These are phyloP conservation scores for Microplitis mediator DNA, from an alignment of 1,140 invertebrate species.

Conservation along the genomic window DNA sequence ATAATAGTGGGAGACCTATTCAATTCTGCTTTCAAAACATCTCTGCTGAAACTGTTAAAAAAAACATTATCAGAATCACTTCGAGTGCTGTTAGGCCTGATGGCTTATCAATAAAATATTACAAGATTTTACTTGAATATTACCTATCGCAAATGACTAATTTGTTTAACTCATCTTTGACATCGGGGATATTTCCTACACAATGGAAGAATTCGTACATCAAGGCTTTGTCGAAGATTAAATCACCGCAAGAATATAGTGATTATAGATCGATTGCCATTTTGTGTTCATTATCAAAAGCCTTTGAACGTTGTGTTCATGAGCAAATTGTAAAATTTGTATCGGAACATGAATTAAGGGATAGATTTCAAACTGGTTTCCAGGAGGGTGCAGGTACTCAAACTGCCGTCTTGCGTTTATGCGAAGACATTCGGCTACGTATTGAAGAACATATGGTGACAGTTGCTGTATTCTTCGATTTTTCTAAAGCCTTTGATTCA, in stretches of 20 bases:
- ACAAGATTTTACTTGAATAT: no score
- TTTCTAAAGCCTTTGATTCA: conserved; percentile 31
- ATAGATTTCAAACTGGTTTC: not conserved
- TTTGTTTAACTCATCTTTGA: no score
- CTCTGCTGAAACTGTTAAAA: not conserved
- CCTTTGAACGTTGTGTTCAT: not conserved
- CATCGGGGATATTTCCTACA: not conserved
- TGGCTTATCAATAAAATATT: not conserved
- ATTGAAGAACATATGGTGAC: conserved; percentile 9
- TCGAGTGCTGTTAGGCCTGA: not conserved
- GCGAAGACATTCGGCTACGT: no score
- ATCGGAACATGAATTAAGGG: not conserved
- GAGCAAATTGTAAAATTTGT: not conserved
- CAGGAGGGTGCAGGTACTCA: not conserved
- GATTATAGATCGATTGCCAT: no score
- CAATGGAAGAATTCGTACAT: not conserved
- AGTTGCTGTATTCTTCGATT: conserved; percentile 24
- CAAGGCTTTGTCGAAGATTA: not conserved
- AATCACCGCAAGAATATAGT: no score
- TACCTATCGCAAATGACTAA: no score
- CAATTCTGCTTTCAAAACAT: not conserved
- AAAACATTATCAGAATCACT: not conserved
- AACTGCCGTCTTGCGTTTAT: not conserved
- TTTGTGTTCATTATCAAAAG: not conserved
- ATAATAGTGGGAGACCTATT: not conserved